These are phyloP conservation scores for Python bivittatus DNA, from an alignment of 2,113 vertebrate genomes.

Conservation along the genomic window DNA sequence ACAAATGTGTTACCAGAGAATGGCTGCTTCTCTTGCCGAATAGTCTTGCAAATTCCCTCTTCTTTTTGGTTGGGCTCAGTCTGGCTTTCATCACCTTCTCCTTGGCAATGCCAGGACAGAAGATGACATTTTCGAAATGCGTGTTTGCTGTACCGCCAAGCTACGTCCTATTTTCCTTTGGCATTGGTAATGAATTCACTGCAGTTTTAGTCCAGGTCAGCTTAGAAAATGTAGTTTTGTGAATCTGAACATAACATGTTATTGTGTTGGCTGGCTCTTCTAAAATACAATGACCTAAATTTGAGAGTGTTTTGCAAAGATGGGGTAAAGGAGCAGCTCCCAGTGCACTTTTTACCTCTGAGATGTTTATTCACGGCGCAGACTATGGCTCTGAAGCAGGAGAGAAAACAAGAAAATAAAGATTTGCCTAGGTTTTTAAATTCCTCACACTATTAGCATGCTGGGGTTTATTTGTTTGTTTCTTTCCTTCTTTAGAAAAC, in stretches of 20 bases:
- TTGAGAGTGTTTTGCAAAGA: slow-evolving; percentile 13
- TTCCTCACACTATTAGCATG: not conserved
- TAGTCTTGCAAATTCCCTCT: not conserved
- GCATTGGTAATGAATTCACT: slow-evolving; percentile 53
- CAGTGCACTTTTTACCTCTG: slow-evolving; percentile 47
- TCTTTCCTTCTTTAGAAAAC: not conserved
- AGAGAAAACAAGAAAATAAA: not conserved
- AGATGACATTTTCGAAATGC: not conserved
- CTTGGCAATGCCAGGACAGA: not conserved
- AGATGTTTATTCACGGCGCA: slow-evolving; percentile 27
- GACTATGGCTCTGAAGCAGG: slow-evolving; percentile 12
- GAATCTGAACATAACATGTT: slow-evolving; percentile 43
- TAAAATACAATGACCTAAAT: not conserved
- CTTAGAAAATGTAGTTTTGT: slow-evolving; percentile 36
- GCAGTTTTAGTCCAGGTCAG: slow-evolving; percentile 35
- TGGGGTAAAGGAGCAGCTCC: slow-evolving; percentile 11
- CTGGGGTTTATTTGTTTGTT: not conserved
- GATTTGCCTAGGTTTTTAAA: not conserved
- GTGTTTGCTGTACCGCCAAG: not conserved
- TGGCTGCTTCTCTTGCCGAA: not conserved
- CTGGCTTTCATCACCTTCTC: not conserved
- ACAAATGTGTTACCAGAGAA: not conserved
- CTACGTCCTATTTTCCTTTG: not conserved
- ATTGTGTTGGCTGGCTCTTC: slow-evolving; percentile 17
- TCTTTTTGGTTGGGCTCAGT: not conserved